A percentile compares a stretch with the other conserved stretches of the same genome.
Conservation (phyloP, 2,113 vertebrate species). For the Solea solea region DNA sequence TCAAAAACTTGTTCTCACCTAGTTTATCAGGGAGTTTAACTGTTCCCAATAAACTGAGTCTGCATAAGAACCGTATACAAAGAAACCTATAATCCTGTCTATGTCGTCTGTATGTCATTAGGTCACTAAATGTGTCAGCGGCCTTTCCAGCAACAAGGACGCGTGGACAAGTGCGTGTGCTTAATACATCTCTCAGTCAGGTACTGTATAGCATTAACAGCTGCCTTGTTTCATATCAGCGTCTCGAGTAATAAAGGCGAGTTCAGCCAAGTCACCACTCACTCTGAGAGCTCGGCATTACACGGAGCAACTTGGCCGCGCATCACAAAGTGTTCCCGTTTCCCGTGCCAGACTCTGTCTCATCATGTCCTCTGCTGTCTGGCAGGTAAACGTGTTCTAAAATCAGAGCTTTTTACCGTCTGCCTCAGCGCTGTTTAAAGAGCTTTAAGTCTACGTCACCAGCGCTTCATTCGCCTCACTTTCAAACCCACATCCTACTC, state of each 20-base stretch:
- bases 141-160: too few relatives aligned
- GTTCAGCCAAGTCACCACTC: conserved; percentile 61
- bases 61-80: too few relatives aligned
- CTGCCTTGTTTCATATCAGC: conserved; percentile 53
- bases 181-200: conserved; percentile 40
- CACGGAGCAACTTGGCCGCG: conserved; percentile 19
- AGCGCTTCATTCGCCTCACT: conserved; percentile 32
- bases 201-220: conserved; percentile 52
- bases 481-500: conserved; percentile 73
- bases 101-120: too few relatives aligned
- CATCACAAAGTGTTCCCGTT: conserved; percentile 31
- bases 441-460: conserved; percentile 42
- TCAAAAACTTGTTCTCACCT: too few relatives aligned
- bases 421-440: conserved; percentile 39
- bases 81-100: too few relatives aligned
- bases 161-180: background rate
- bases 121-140: too few relatives aligned
- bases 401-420: conserved; percentile 32
- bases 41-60: too few relatives aligned
- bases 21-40: too few relatives aligned
- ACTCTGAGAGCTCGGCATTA: conserved; percentile 37
- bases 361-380: conserved; percentile 28
- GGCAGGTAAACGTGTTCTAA: conserved; percentile 21
- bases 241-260: conserved; percentile 47
- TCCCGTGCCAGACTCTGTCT: conserved; percentile 31